Evolutionary conservation across 2,113 vertebrate genomes (phyloP).

Genomic region (Talpa occidentalis): DNA sequence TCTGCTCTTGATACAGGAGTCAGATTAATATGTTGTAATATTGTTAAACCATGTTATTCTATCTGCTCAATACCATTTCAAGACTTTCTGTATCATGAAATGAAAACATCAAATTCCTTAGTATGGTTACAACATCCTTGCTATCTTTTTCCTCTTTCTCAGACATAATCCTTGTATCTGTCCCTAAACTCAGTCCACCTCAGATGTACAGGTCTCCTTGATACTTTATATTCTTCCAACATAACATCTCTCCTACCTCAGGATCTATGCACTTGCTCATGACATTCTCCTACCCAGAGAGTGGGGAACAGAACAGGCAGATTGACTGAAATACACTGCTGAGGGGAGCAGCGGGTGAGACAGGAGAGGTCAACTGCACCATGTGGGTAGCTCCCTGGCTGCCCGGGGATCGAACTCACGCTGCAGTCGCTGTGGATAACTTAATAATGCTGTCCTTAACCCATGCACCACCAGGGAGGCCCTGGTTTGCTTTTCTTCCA

Average conservation of each 20-base stretch:
- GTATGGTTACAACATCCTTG: not conserved
- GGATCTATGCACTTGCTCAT: not conserved
- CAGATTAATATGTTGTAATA: not conserved
- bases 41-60: not conserved
- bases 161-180: not conserved
- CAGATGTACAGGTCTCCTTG: not conserved
- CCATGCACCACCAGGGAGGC: too few species aligned
- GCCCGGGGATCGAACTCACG: too few species aligned
- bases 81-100: not conserved
- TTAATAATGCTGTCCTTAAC: too few species aligned
- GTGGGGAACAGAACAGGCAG: too few species aligned
- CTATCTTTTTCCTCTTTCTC: not conserved
- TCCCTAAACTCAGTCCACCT: not conserved
- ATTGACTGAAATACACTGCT: too few species aligned
- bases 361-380: too few species aligned
- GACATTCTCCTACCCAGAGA: not conserved
- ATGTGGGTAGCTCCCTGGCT: too few species aligned
- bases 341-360: too few species aligned
- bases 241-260: not conserved
- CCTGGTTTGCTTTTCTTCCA: not conserved
- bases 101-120: not conserved
- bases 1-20: not conserved
- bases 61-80: not conserved
- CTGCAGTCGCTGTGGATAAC: too few species aligned
- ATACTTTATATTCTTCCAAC: accelerated